Conservation (phyloP, 2,797 vertebrate genomes). For the Moxostoma hubbsi region DNA sequence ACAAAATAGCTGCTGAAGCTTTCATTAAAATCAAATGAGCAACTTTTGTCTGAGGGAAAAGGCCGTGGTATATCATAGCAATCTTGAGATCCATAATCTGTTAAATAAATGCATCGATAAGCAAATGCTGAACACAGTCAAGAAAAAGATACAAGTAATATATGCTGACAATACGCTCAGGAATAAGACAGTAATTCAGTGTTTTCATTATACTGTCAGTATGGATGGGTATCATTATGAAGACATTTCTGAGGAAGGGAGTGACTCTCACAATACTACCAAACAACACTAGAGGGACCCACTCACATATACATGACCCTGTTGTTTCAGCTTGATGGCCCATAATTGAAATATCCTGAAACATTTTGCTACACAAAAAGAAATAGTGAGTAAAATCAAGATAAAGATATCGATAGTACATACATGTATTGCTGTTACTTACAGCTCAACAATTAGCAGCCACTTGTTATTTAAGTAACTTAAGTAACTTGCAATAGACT, state of each 20-base stretch:
- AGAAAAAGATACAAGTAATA: background rate
- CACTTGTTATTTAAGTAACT: too few species aligned
- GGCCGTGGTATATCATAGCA: constrained; percentile 96
- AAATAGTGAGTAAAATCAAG: background rate
- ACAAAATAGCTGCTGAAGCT: constrained; percentile 96
- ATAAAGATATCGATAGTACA: background rate
- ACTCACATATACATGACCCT: constrained; percentile 23
- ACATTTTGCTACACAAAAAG: background rate
- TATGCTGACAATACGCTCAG: too few species aligned
- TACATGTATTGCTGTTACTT: background rate
- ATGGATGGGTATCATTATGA: background rate
- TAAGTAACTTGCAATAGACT: background rate
- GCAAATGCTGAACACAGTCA: background rate
- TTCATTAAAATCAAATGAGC: constrained; percentile 90
- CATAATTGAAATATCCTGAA: background rate
- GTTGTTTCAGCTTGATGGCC: background rate
- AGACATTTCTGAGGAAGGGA: background rate
- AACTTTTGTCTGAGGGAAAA: constrained; percentile 92
- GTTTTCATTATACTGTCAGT: background rate
- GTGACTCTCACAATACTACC: background rate
- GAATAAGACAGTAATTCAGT: background rate
- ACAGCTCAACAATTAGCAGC: background rate
- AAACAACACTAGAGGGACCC: constrained; percentile 69
- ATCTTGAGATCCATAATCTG: constrained; percentile 97
- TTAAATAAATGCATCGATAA: constrained; percentile 61